phyloP scores from a whole-genome alignment of 2,797 vertebrate genomes.

The Sparus aurata region DNA sequence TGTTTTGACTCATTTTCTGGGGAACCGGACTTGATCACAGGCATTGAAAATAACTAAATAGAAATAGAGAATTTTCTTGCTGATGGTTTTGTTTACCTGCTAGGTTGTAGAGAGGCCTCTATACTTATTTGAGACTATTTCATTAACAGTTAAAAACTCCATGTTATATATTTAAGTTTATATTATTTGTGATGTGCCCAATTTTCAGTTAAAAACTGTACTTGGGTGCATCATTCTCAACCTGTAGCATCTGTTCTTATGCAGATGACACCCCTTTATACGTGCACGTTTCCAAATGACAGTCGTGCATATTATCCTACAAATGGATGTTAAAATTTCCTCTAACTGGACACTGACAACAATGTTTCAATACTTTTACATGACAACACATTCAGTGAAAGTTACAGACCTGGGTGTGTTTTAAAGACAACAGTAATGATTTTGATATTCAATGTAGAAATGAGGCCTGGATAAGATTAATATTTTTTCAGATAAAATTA shows the following conservation, averaged over 20 bases:
- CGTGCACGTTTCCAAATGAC: background rate
- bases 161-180: background rate
- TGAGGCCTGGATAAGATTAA: background rate
- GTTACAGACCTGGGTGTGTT: background rate
- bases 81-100: no score
- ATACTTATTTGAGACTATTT: no score
- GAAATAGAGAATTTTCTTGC: no score
- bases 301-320: background rate
- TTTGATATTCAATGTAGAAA: background rate
- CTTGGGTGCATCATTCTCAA: background rate
- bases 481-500: background rate
- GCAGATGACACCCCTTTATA: constrained; percentile 21
- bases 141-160: no score
- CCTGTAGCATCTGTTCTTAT: constrained; percentile 2
- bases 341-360: background rate
- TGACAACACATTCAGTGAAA: background rate
- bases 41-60: no score
- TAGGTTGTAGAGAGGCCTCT: no score
- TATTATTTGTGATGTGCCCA: background rate
- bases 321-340: background rate
- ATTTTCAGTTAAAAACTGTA: no score
- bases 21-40: no score
- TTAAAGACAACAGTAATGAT: background rate
- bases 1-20: no score
- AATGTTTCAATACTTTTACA: background rate